Conservation (phyloP, 2,888 invertebrate species). For the Hirtodrosophila confusa region DNA sequence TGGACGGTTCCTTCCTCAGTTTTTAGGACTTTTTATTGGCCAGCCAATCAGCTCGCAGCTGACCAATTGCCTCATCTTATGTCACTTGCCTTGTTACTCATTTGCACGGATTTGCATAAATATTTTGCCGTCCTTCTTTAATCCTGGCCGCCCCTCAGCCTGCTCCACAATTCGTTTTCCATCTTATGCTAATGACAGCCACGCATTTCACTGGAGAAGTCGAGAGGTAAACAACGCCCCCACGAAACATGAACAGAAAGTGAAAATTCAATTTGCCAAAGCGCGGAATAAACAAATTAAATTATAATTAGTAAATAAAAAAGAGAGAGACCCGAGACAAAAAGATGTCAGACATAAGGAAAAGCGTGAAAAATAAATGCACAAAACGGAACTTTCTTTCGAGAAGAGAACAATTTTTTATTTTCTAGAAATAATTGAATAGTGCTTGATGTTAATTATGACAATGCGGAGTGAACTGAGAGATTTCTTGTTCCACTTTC, state of each 20-base stretch:
- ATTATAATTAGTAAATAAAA: conserved; percentile 42
- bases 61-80: conserved; percentile 16
- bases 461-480: too few relatives aligned
- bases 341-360: conserved; percentile 1
- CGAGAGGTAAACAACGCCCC: conserved; percentile 7
- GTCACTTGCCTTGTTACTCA: not conserved
- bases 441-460: not conserved
- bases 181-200: conserved; percentile 47
- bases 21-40: conserved; percentile 27
- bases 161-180: not conserved
- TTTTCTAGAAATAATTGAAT: conserved; percentile 2
- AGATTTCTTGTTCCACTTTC: not conserved
- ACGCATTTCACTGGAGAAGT: conserved; percentile 22
- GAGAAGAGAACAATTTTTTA: not conserved
- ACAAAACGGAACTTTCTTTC: conserved; percentile 4
- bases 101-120: conserved; percentile 45
- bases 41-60: conserved; percentile 31
- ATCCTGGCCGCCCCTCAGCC: too few relatives aligned
- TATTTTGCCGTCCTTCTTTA: conserved; percentile 19
- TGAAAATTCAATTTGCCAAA: conserved; percentile 47
- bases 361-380: not conserved
- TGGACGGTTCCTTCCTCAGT: not conserved
- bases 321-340: not conserved
- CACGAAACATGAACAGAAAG: conserved; percentile 4
- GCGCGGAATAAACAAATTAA: conserved; percentile 50